Evolutionary conservation across 2,113 vertebrate species (phyloP), one percentile per base, ranked within the genome.

Genomic region (Microtus oregoni): DNA sequence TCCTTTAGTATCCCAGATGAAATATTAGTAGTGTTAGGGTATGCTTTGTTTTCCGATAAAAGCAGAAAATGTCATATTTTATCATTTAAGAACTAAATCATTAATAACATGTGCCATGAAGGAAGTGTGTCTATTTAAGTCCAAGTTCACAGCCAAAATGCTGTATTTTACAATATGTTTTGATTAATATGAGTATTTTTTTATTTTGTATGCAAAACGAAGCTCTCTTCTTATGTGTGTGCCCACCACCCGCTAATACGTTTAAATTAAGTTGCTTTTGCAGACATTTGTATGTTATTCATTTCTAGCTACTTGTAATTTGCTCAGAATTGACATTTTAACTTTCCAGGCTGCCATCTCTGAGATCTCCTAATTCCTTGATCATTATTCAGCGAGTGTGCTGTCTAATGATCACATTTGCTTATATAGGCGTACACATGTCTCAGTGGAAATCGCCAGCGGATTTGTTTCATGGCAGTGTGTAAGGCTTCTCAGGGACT

Each of bases 181-280:
- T 98, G 97, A 98, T 97, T 98, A 98, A 98, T 98, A 97, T 96
- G 95, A 98, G 98, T 97, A 96, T 97, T 97, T 98, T 98, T 97
- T 98, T 97, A 98, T 98, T 96, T 97, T 97, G 95, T 98, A 97
- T 98, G 97, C 95, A 98, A 98, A 98, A 98, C 89, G 94, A 98
- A 98, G 97, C 92, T 98, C 82, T 89, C 98, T 92, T 96, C 94
- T 98, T 96, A 97, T 98, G 98, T 98, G 98, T 98, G 97, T 98
- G 96, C 97, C 97, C 96, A 98, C 96, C 98, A 98, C 97, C 97
- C 96, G 52, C 98, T 98, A 98, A 98, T 98, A 97, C 98, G 98
- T 98, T 98, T 98, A 98, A 98, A 98, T 98, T 98, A 97, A 98
- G 98, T 98, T 98, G 98, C 98, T 98, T 98, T 98, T 97, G 96